phyloP scores from a whole-genome alignment of 2,113 vertebrate species.

The Todiramphus chloris region DNA sequence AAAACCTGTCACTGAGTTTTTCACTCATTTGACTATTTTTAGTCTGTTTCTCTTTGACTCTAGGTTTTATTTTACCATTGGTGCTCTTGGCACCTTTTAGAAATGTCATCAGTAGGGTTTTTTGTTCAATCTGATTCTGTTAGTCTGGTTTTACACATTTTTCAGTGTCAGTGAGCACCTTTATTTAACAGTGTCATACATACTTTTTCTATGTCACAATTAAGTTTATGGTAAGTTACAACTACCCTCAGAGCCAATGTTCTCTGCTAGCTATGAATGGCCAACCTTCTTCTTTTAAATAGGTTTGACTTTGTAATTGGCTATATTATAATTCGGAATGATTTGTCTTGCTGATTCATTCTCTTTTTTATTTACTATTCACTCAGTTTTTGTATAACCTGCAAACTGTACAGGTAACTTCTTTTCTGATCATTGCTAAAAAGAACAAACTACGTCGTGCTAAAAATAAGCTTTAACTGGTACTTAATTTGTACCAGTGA shows the following conservation, averaged over 20 bases:
- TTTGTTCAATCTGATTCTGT: background rate
- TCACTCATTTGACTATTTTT: background rate
- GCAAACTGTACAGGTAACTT: background rate
- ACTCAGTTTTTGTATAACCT: background rate
- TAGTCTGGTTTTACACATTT: background rate
- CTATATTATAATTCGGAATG: background rate
- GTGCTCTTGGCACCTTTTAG: background rate
- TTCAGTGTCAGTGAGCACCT: background rate
- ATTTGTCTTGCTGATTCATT: background rate
- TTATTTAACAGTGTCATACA: background rate
- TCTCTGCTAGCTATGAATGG: background rate
- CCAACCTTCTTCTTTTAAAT: background rate
- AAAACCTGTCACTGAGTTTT: background rate
- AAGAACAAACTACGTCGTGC: fast-evolving
- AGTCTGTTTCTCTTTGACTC: background rate
- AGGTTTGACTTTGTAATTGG: background rate
- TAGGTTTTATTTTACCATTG: background rate
- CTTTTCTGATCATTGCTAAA: background rate
- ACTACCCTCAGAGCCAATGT: background rate
- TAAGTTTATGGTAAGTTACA: background rate
- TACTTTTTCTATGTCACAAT: background rate
- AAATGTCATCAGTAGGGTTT: background rate
- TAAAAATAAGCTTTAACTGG: background rate
- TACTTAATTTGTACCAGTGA: background rate
- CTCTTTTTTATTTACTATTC: background rate